These are phyloP conservation scores for Mesocentrotus franciscanus DNA, from an alignment of 53 echinoderm and acorn worm genomes.

Conservation along the genomic window DNA sequence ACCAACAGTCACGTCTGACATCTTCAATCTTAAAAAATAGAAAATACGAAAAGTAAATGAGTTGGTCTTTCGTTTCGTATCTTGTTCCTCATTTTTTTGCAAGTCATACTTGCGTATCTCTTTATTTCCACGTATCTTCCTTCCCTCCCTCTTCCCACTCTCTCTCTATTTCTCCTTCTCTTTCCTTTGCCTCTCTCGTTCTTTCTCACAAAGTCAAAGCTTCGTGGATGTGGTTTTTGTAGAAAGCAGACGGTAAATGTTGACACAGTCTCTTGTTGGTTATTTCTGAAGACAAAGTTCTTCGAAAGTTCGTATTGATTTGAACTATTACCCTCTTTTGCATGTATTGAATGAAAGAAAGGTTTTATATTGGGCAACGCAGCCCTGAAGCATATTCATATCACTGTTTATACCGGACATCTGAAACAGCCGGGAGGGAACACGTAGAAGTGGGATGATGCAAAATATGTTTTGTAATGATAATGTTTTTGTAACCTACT, in stretches of 20 bases:
- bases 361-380: background rate
- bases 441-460: background rate
- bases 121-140: background rate
- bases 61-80: background rate
- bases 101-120: background rate
- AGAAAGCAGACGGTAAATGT: background rate
- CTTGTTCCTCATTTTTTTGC: background rate
- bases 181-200: background rate
- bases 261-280: slow-evolving; percentile 27
- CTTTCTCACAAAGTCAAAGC: background rate
- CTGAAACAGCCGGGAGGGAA: background rate
- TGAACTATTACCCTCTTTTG: background rate
- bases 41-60: background rate
- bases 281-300: slow-evolving; percentile 27
- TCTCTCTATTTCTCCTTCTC: background rate
- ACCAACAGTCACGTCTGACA: slow-evolving; percentile 21
- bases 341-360: background rate
- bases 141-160: background rate
- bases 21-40: background rate
- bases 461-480: background rate
- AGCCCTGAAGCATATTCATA: background rate
- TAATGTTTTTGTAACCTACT: background rate
- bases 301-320: slow-evolving; percentile 16
- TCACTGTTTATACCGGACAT: background rate
- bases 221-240: slow-evolving; percentile 16